A percentile compares a stretch with the other conserved stretches of the same genome.
phyloP scores from a whole-genome alignment of 2,113 vertebrate species.

The Sigmodon hispidus region DNA sequence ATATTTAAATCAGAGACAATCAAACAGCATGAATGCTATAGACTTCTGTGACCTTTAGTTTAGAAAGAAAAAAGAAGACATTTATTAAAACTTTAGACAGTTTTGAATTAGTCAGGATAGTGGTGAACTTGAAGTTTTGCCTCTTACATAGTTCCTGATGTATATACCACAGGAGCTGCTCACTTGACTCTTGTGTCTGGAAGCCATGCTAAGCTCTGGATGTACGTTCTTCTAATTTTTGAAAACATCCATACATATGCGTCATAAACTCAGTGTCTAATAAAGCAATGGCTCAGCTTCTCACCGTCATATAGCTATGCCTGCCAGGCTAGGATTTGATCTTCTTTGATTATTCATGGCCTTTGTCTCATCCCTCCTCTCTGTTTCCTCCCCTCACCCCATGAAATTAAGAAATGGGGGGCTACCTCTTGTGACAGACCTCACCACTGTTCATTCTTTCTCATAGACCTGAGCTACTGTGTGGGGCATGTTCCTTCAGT shows the following conservation, averaged over 20 bases:
- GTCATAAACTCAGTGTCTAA: neutral
- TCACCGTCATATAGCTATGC: fast-evolving
- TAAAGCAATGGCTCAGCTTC: neutral
- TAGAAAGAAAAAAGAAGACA: neutral
- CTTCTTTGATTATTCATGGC: neutral
- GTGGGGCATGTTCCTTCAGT: neutral
- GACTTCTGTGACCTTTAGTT: slow-evolving; percentile 25
- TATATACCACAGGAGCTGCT: neutral
- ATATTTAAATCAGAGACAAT: neutral
- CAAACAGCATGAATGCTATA: neutral
- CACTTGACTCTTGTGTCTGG: neutral
- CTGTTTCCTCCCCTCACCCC: neutral
- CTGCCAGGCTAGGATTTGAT: neutral
- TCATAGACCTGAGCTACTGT: neutral
- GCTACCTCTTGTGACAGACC: neutral
- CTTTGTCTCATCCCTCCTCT: neutral
- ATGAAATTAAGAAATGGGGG: neutral
- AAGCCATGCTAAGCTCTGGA: neutral
- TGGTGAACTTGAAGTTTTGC: neutral
- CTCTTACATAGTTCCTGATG: neutral
- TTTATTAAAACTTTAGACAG: neutral
- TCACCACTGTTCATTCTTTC: neutral
- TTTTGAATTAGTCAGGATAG: neutral
- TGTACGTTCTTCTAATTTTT: neutral
- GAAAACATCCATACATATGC: neutral